Percentiles rank a stretch among this genome's conserved stretches.
These are phyloP conservation scores for Dromaius novaehollandiae DNA, from an alignment of 2,113 vertebrate species.

Conservation along the genomic window DNA sequence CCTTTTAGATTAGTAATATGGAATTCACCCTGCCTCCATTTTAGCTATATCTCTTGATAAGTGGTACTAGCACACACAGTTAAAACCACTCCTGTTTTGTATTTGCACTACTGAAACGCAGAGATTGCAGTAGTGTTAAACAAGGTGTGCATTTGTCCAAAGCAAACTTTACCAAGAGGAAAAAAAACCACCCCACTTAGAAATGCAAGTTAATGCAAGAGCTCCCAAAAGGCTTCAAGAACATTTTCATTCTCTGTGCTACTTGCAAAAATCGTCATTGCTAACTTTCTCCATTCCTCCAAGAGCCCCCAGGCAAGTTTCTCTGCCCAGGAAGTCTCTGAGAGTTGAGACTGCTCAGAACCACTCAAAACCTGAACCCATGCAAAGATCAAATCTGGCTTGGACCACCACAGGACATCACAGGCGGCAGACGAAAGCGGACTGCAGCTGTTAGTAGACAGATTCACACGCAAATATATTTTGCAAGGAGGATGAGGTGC, in stretches of 20 bases:
- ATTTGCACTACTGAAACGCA: not conserved
- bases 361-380: accelerated
- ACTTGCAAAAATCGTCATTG: not conserved
- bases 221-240: not conserved
- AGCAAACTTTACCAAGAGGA: not conserved
- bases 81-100: not conserved
- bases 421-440: not conserved
- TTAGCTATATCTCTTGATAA: not conserved
- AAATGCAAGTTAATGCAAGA: not conserved
- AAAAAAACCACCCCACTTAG: not conserved
- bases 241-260: accelerated
- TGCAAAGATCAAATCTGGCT: accelerated
- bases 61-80: not conserved
- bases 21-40: not conserved
- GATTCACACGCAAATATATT: not conserved
- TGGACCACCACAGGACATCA: accelerated
- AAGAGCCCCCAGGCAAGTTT: not conserved
- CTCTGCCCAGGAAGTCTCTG: not conserved
- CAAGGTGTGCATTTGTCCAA: not conserved
- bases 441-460: not conserved
- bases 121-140: not conserved
- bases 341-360: not conserved
- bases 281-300: not conserved
- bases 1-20: not conserved
- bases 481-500: not conserved